Evolutionary conservation across 1,140 invertebrate genomes (phyloP), one percentile per base, ranked within the genome.

Genomic region (Apocrypta bakeri): DNA sequence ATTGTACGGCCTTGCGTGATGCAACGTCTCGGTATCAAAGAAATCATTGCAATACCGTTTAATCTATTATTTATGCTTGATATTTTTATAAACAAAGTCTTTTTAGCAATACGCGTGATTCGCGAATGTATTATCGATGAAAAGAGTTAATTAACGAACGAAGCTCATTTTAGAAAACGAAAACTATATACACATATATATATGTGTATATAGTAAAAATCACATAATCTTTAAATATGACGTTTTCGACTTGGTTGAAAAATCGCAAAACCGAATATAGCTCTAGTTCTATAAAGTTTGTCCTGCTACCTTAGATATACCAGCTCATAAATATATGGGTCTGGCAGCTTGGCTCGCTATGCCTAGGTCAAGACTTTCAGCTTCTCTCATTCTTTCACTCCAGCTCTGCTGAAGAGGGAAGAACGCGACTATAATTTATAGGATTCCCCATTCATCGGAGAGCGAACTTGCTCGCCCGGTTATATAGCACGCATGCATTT

Each of bases 341-440:
- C 24, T 29, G 24, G 14, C 48, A 21, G 4, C 63, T 78, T 78
- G 12, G 21, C 33, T 27, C 40, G 31, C 40, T 37, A 64, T 73
- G 81, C 82, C 76, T 85, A 86, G 84, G 86, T 85, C 83, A 86
- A 86, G 83, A 87, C 74, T 84, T 84, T 71, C 68, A 33, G 48
- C 56, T 66, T 76, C 83, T 66, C 79, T 73, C 66, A 64, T 48
- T 74, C 42, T 64, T 14, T 61, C 56, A 31, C n/a, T 14, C 40
- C 63, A n/a, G n/a, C 33, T 48, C 48, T 63, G 25, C 37, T 29
- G 17, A 42, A 37, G 79, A 81, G 85, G 85, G 84, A 31, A 79
- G 81, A 86, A 85, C 66, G 85, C 61, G 79, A 84, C 80, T 79
- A 87, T 86, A 85, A 87, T 87, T 87, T 85, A 87, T 75, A 85